Base-by-base conservation (phyloP, 2,888 invertebrate genomes). In the Athrips mouffetella region DNA sequence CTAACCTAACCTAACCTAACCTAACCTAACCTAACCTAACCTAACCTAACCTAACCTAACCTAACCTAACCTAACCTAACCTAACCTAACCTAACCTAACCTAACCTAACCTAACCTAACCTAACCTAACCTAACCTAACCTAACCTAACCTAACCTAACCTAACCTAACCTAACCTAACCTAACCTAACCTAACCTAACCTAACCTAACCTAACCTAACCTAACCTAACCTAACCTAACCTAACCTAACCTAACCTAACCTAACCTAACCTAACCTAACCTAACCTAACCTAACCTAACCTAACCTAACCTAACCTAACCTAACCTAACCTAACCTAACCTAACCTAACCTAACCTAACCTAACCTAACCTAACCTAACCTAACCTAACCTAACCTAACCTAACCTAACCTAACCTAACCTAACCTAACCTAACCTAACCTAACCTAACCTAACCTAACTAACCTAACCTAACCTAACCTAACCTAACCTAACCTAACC, bases 181-280 rank as follows among this genome's bases (percentile, higher is more conserved):
- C 29, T 29, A 25, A 29, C 29, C 29, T n/a, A 29, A 29, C 29
- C 39, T 39, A 39, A 39, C 39, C 39, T 39, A 39, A 39, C 39
- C 39, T 21, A 39, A 39, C 39, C 39, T 13, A 39, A 6, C 39
- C 13, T 39, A 47, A 37, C 47, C 47, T 47, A 37, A 37, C 47
- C 47, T 31, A 37, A 37, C 47, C 47, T 39, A 47, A 47, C 37
- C 47, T 47, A 39, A 39, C 37, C 39, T 47, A 47, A 37, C 37
- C 47, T 39, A 39, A 47, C 47, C 45, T 45, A 39, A 47, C 27
- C 37, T 29, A 39, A 47, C 31, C 37, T 39, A 47, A 47, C 47
- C 47, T 47, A 47, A 47, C 47, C 47, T 47, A 47, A 47, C 47
- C 47, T 47, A 47, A 47, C 47, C 47, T 47, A 47, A 47, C 47